Percentiles rank a stretch among this genome's conserved stretches.
Evolutionary conservation across 2,888 invertebrate genomes (phyloP).

Genomic region (Anoncus sp.): DNA sequence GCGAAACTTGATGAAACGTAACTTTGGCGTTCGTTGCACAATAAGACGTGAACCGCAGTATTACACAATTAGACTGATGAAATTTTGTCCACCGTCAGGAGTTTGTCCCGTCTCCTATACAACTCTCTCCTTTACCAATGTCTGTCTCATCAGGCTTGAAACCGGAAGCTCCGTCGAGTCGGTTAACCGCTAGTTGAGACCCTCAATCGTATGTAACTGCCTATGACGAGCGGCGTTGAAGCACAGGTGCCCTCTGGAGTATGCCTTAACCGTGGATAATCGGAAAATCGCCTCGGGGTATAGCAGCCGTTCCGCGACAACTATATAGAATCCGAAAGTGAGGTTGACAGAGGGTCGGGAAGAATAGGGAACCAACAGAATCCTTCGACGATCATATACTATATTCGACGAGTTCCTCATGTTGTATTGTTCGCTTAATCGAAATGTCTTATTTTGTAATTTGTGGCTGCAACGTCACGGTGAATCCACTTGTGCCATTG

Average conservation of each 20-base stretch:
- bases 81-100: too few species aligned
- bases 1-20: neutral
- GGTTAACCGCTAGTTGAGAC: constrained; percentile 46
- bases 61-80: too few species aligned
- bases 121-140: constrained; percentile 21
- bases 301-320: neutral
- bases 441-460: constrained; percentile 46
- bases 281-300: constrained; percentile 49
- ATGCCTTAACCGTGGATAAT: constrained; percentile 46
- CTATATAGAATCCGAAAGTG: too few species aligned
- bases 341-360: too few species aligned
- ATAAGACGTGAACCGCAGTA: neutral
- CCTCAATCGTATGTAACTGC: constrained; percentile 40
- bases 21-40: neutral
- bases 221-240: constrained; percentile 24
- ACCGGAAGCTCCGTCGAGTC: constrained; percentile 62
- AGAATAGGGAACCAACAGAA: constrained; percentile 26
- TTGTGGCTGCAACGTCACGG: neutral
- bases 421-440: constrained; percentile 36
- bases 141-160: constrained; percentile 53
- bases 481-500: neutral
- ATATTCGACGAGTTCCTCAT: constrained; percentile 22
- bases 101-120: too few species aligned
- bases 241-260: constrained; percentile 35
- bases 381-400: constrained; percentile 46